Conservation (phyloP, 2,113 vertebrate species). For the Eubucco bourcierii region DNA sequence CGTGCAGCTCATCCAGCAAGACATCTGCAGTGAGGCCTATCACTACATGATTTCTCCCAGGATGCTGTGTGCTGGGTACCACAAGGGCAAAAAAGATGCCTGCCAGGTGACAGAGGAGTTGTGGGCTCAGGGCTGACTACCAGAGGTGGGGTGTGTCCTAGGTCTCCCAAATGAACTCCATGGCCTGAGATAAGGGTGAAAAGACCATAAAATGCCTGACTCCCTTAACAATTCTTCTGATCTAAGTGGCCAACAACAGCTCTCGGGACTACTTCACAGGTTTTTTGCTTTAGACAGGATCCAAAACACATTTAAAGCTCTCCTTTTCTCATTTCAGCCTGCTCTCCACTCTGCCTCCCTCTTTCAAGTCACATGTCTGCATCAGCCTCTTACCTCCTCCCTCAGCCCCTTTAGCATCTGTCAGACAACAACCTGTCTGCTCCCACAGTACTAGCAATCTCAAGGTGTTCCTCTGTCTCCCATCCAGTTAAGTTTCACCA, state of each 20-base stretch:
- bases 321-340: background rate
- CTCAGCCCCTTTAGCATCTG: background rate
- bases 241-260: background rate
- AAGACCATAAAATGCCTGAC: background rate
- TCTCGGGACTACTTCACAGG: background rate
- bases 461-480: background rate
- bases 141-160: background rate
- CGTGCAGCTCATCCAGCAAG: conserved; percentile 85
- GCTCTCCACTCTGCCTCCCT: background rate
- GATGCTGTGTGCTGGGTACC: conserved; percentile 94
- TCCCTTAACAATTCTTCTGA: background rate
- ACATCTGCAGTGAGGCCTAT: conserved; percentile 84
- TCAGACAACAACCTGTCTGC: background rate
- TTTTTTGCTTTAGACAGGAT: background rate
- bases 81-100: conserved; percentile 85
- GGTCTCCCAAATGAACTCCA: background rate
- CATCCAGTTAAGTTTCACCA: background rate
- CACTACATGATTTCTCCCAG: conserved; percentile 86
- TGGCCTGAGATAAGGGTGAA: background rate
- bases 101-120: conserved; percentile 82
- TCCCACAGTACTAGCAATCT: background rate
- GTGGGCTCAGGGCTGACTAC: background rate
- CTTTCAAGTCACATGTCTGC: background rate
- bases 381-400: background rate
- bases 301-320: background rate